Conservation (phyloP, 2,888 invertebrate genomes). For the Drepana falcataria region DNA sequence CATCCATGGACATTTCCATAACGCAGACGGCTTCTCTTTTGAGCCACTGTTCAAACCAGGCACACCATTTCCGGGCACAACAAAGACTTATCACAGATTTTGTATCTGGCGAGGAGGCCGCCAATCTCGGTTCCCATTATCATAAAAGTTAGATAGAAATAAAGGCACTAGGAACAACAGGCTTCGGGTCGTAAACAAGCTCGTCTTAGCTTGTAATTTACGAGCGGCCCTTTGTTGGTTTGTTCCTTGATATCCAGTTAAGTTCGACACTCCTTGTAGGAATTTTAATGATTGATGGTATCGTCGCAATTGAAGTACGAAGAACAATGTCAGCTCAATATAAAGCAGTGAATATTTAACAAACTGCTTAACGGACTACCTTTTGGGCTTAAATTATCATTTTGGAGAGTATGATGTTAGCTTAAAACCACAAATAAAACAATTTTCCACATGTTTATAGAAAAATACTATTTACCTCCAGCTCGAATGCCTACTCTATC, state of each 20-base stretch:
- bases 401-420: no score
- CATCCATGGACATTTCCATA: no score
- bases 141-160: slow-evolving; percentile 32
- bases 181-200: slow-evolving; percentile 26
- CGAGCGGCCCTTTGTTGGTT: slow-evolving; percentile 37
- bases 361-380: no score
- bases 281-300: slow-evolving; percentile 21
- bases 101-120: not conserved
- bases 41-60: not conserved
- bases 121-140: slow-evolving; percentile 17
- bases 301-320: slow-evolving; percentile 1
- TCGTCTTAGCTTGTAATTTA: slow-evolving; percentile 36
- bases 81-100: not conserved
- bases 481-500: no score
- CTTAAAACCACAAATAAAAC: no score
- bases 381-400: no score
- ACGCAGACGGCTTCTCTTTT: slow-evolving; percentile 2
- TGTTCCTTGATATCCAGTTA: slow-evolving; percentile 15
- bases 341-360: no score
- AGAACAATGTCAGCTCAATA: slow-evolving; percentile 2
- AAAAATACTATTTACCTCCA: no score
- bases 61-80: not conserved
- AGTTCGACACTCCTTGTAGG: slow-evolving; percentile 15
- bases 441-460: no score
- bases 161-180: slow-evolving; percentile 19